These are phyloP conservation scores for Sciaenops ocellatus DNA, from an alignment of 2,797 vertebrate genomes.

Conservation along the genomic window DNA sequence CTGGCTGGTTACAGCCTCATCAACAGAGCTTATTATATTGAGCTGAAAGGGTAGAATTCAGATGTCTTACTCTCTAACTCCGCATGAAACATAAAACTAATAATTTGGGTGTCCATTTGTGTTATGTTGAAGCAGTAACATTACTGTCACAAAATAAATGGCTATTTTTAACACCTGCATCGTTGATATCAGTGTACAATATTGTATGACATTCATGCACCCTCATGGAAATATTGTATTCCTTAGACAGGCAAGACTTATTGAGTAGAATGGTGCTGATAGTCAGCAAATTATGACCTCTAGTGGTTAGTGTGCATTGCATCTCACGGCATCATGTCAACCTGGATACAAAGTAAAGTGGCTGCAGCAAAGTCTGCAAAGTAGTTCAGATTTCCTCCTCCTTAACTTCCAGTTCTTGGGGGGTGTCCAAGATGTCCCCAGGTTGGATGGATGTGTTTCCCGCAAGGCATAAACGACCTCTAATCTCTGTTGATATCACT, in stretches of 20 bases:
- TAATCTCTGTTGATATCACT: background rate
- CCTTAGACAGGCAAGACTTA: constrained; percentile 3
- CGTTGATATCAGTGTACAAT: background rate
- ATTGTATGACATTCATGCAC: constrained; percentile 2
- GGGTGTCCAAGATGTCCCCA: background rate
- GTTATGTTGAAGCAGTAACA: background rate
- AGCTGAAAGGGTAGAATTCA: background rate
- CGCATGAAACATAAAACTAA: background rate
- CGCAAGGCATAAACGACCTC: background rate
- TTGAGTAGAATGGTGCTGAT: background rate
- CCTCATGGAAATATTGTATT: constrained; percentile 23
- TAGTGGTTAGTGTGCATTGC: constrained; percentile 49
- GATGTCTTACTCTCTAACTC: background rate
- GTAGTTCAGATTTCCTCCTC: constrained; percentile 1
- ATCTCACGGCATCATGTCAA: constrained; percentile 7
- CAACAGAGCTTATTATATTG: constrained; percentile 13
- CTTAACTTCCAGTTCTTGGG: background rate
- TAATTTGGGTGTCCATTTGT: background rate
- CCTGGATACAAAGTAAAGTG: background rate
- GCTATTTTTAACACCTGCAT: background rate
- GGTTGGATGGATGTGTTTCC: background rate
- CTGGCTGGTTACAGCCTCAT: constrained; percentile 35
- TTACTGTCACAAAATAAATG: background rate
- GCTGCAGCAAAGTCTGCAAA: background rate
- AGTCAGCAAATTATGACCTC: constrained; percentile 58